Base-by-base conservation (phyloP, 2,888 invertebrate species). In the Agrochola macilenta region DNA sequence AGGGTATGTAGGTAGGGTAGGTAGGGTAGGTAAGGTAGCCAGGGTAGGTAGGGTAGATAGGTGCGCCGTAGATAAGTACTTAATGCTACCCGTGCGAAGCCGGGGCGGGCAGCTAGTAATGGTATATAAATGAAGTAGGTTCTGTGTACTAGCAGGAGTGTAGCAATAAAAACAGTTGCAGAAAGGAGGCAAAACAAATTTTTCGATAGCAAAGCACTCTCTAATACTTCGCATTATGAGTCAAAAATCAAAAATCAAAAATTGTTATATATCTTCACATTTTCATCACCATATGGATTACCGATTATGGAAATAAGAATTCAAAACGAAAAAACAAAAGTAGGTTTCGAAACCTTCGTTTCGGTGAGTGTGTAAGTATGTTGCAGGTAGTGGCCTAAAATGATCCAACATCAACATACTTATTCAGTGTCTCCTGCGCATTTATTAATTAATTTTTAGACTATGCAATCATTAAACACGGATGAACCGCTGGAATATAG, bases 361-460 rank as follows among this genome's bases (percentile, higher is more conserved):
- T 46, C 14, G 23, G 30, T 23, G 17, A 52, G 1, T 11, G 9
- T 63, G 7, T 17, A 68, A 26, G 5, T 26, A 30, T 23, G 14
- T 14, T 26, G 30, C 14, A 26, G 14, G 20, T 49, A 26, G 30
- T n/a, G n/a, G 11, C 52, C 12, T 60, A 26, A 26, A 39, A 61
- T 30, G 5, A 58, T 9, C 20, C 11, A 69, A 23, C 1, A 30
- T 66, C 20, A 20, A 17, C 30, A 9, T 49, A 5, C 49, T 49
- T 49, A 35, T 35, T 49, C n/a, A 20, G n/a, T 20, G 14, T 49
- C 35, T 66, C n/a, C 23, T 12, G 7, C 20, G 12, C 23, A 68
- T 17, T 20, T 35, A 46, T 68, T 69, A 4, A 52, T 58, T 26
- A 5, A 46, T n/a, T 76, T 79, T 39, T 11, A 20, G n/a, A 30